phyloP scores from a whole-genome alignment of 2,888 invertebrate species.

The Ophion obscuratus region DNA sequence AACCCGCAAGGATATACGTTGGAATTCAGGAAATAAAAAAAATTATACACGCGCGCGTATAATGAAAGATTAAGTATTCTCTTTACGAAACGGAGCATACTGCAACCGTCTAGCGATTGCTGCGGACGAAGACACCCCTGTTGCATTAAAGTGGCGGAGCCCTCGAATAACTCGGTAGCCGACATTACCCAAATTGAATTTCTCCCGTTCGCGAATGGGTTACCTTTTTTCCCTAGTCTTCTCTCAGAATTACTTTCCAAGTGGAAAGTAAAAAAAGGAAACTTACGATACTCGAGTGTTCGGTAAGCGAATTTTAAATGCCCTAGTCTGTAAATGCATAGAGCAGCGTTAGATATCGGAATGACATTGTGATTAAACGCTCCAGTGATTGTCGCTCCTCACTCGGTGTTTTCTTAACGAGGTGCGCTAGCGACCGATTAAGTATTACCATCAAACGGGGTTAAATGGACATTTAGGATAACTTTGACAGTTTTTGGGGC shows the following conservation, averaged over 20 bases:
- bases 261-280: neutral
- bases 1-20: neutral
- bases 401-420: neutral
- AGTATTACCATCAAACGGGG: too few relatives aligned
- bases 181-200: slow-evolving; percentile 76
- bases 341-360: neutral
- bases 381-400: neutral
- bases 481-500: too few relatives aligned
- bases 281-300: neutral
- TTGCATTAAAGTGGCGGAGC: slow-evolving; percentile 63
- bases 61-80: slow-evolving; percentile 69
- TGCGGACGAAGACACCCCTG: slow-evolving; percentile 63
- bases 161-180: slow-evolving; percentile 71
- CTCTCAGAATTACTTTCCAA: neutral
- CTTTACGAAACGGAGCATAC: slow-evolving; percentile 73
- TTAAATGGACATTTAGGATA: too few relatives aligned
- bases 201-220: slow-evolving; percentile 45
- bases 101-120: slow-evolving; percentile 24
- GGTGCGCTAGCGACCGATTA: neutral
- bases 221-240: slow-evolving; percentile 8
- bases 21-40: neutral
- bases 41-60: neutral
- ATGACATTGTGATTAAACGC: neutral
- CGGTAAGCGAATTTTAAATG: neutral
- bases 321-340: neutral